A percentile compares a stretch with the other conserved stretches of the same genome.
Evolutionary conservation across 2,113 vertebrate species (phyloP).

Genomic region (Ctenodactylus gundi): DNA sequence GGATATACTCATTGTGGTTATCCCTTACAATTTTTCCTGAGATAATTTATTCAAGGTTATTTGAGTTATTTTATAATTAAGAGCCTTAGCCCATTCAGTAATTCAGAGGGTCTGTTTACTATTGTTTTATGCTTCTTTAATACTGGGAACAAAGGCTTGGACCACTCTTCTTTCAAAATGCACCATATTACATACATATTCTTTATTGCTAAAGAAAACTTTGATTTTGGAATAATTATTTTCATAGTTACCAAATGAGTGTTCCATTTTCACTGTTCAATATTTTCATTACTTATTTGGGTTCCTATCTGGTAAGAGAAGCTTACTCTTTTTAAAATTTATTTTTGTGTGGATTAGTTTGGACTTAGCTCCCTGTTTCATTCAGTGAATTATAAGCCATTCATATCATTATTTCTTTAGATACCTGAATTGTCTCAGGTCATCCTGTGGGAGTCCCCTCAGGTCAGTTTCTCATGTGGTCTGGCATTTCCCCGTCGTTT

Average conservation of each 20-base stretch:
- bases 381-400: not conserved
- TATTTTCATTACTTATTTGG: not conserved
- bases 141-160: not conserved
- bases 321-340: not conserved
- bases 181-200: not conserved
- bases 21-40: not conserved
- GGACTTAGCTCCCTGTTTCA: not conserved
- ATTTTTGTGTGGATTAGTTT: not conserved
- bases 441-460: not conserved
- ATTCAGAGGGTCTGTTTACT: not conserved
- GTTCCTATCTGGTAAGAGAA: slow-evolving; percentile 16
- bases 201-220: not conserved
- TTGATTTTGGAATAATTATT: not conserved
- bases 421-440: not conserved
- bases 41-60: slow-evolving; percentile 11
- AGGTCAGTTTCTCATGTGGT: not conserved
- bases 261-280: not conserved
- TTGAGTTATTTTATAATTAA: too few species aligned
- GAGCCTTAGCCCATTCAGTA: not conserved
- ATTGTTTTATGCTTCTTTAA: not conserved
- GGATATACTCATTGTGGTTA: not conserved
- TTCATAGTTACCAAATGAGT: not conserved
- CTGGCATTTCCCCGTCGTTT: not conserved
- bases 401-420: not conserved
- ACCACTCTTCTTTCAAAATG: not conserved